Percentiles rank a stretch among this genome's conserved stretches.
Conservation (phyloP, 2,113 vertebrate species). For the human region GRCh38 chr3:160764001-160764500, state of each 20-base stretch:
- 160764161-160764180: too few relatives aligned
- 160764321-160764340: constrained; percentile 38
- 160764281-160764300: neutral
- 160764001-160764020: neutral
- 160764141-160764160: too few relatives aligned
- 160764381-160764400: neutral
- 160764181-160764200: too few relatives aligned
- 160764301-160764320: neutral
- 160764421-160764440: neutral
- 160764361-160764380: neutral
- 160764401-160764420: neutral
- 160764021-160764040: neutral
- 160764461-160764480: neutral
- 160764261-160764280: too few relatives aligned
- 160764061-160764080: neutral
- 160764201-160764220: too few relatives aligned
- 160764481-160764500: neutral
- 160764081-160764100: neutral
- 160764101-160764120: neutral
- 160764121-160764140: too few relatives aligned
- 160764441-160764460: neutral
- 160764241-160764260: too few relatives aligned
- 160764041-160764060: neutral
- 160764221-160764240: too few relatives aligned
- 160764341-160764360: neutral